Evolutionary conservation across 2,888 invertebrate genomes (phyloP).

Genomic region (Caenorhabditis imperialis): DNA sequence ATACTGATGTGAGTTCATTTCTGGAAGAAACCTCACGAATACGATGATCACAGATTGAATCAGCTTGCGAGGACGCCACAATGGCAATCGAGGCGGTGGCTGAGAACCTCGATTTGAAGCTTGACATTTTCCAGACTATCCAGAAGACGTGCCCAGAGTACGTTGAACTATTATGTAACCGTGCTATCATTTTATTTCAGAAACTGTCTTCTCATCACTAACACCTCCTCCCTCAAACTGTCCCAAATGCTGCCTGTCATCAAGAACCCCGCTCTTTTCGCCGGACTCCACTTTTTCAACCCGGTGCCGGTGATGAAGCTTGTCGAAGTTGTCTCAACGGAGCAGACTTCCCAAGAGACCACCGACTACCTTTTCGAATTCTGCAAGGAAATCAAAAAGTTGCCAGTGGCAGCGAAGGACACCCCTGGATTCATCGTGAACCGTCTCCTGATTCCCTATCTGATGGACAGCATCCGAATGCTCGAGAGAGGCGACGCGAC

Average conservation of each 20-base stretch:
- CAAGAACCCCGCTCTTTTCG: constrained; percentile 82
- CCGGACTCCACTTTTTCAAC: constrained; percentile 92
- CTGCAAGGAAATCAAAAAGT: constrained; percentile 88
- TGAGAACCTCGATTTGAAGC: constrained; percentile 86
- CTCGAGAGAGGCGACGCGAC: constrained; percentile 83
- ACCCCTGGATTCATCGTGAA: constrained; percentile 94
- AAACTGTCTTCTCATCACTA: constrained; percentile 89
- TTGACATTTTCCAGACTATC: constrained; percentile 85
- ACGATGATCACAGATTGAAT: constrained; percentile 22
- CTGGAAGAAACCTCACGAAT: too few relatives aligned
- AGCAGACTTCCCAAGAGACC: constrained; percentile 86
- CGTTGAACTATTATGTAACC: neutral
- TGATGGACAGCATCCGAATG: constrained; percentile 83
- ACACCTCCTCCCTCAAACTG: constrained; percentile 90
- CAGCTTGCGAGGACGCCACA: constrained; percentile 83
- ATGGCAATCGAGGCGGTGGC: constrained; percentile 89
- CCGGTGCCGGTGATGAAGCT: constrained; percentile 92
- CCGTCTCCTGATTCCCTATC: constrained; percentile 87
- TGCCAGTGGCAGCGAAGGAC: constrained; percentile 90
- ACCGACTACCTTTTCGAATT: constrained; percentile 85
- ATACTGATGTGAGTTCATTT: constrained; percentile 53
- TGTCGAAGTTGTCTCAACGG: constrained; percentile 86
- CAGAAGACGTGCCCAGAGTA: constrained; percentile 82
- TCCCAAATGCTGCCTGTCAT: constrained; percentile 82
- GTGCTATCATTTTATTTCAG: constrained; percentile 79